These are phyloP conservation scores for Amiota minor DNA, from an alignment of 2,888 invertebrate genomes.

Conservation along the genomic window DNA sequence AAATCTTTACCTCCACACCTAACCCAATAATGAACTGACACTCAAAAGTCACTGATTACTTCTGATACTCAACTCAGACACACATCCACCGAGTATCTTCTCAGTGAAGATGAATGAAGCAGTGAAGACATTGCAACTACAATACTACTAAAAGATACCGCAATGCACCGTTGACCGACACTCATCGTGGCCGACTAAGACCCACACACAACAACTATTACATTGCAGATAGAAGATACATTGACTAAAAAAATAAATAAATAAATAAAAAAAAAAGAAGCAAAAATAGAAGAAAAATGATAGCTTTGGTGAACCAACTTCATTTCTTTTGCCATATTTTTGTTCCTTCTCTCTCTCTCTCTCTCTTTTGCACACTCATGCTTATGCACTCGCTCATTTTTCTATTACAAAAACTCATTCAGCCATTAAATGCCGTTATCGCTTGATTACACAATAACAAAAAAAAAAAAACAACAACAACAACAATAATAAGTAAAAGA, in stretches of 20 bases:
- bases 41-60: no score
- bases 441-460: conserved; percentile 71
- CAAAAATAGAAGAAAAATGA: background rate
- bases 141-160: conserved; percentile 3
- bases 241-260: background rate
- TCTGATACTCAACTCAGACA: no score
- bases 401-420: conserved; percentile 62
- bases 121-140: background rate
- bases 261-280: no score
- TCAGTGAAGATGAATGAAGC: conserved; percentile 4
- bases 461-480: conserved; percentile 34
- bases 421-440: conserved; percentile 72
- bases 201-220: background rate
- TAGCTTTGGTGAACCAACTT: conserved; percentile 2
- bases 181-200: background rate
- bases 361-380: no score
- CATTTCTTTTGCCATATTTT: background rate
- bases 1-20: no score
- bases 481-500: conserved; percentile 10
- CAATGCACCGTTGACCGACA: conserved; percentile 18
- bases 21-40: no score
- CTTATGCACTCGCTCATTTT: conserved; percentile 43
- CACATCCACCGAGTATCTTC: background rate
- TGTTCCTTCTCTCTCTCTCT: background rate
- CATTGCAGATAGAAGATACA: background rate